Conservation (phyloP, 2,888 invertebrate genomes). For the Lucinisca nassula region DNA sequence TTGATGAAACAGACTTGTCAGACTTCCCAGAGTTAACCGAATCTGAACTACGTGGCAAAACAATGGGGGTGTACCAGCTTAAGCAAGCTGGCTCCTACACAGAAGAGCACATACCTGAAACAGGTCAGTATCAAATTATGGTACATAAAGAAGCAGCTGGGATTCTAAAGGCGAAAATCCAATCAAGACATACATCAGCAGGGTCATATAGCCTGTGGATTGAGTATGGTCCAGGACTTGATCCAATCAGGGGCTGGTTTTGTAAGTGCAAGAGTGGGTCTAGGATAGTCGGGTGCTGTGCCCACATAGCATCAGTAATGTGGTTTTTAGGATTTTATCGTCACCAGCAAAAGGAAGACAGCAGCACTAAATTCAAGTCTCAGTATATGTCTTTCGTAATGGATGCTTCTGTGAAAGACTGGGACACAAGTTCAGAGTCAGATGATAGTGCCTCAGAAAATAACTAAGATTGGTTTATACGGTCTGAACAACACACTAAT, state of each 20-base stretch:
- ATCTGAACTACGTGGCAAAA: background rate
- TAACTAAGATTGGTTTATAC: no score
- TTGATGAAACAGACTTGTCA: background rate
- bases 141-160: background rate
- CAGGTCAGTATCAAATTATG: background rate
- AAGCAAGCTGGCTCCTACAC: background rate
- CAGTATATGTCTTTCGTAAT: background rate
- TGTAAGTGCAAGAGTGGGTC: background rate
- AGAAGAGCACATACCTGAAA: constrained; percentile 7
- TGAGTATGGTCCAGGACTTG: background rate
- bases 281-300: background rate
- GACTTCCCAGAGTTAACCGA: background rate
- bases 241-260: background rate
- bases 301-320: background rate
- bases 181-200: background rate
- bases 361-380: background rate
- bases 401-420: background rate
- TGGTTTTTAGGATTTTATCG: background rate
- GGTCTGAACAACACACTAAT: no score
- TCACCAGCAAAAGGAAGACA: background rate
- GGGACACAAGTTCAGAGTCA: background rate
- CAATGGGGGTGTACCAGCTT: constrained; percentile 1
- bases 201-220: background rate
- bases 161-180: background rate
- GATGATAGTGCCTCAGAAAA: background rate